phyloP scores from a whole-genome alignment of 1,140 invertebrate genomes.

The Holotrichia oblita region DNA sequence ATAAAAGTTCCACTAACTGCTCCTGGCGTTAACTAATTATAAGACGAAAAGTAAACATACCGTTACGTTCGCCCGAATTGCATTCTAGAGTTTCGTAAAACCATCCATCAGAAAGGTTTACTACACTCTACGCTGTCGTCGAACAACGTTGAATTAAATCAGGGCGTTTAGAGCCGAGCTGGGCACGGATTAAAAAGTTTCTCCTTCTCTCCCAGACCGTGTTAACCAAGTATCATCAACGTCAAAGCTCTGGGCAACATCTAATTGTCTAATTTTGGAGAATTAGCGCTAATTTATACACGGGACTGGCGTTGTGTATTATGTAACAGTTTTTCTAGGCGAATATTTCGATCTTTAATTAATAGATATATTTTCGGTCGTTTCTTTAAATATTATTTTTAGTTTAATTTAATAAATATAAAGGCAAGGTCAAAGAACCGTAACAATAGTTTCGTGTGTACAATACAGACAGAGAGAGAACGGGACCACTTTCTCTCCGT shows the following conservation, averaged over 20 bases:
- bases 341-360: no score
- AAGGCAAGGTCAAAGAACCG: conserved; percentile 31
- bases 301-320: no score
- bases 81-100: conserved; percentile 9
- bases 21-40: conserved; percentile 12
- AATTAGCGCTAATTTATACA: no score
- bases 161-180: no score
- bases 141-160: no score
- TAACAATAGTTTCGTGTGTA: not conserved
- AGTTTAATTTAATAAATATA: not conserved
- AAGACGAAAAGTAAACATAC: conserved; percentile 10
- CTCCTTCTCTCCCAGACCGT: no score
- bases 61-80: conserved; percentile 5
- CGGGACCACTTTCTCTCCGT: conserved; percentile 31
- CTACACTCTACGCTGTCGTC: not conserved
- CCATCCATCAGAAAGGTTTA: not conserved
- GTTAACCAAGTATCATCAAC: no score
- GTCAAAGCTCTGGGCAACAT: no score
- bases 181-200: no score
- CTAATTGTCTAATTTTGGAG: no score
- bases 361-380: not conserved
- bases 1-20: not conserved
- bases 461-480: not conserved
- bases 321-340: no score
- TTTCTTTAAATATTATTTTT: not conserved